Conservation (phyloP, 1,140 invertebrate species). For the Pseudoatta argentina region DNA sequence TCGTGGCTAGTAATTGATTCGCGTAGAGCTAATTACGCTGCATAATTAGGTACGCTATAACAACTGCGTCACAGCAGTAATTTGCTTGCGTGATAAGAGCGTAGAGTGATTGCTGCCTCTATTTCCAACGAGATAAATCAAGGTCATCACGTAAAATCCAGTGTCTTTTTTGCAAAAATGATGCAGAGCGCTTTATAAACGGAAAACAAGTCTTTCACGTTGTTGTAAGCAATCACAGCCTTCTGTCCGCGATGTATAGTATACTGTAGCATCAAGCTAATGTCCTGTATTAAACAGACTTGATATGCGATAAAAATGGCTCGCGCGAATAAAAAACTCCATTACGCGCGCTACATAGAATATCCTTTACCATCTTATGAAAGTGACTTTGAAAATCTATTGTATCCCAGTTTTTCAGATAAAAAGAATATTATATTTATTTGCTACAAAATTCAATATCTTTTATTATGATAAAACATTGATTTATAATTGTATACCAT, state of each 20-base stretch:
- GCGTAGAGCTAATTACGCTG: conserved; percentile 62
- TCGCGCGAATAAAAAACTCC: conserved; percentile 53
- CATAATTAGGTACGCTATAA: conserved; percentile 69
- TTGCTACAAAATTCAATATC: conserved; percentile 1
- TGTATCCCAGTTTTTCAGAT: not conserved
- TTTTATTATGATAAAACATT: not conserved
- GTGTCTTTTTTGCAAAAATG: conserved; percentile 58
- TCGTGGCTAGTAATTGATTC: conserved; percentile 69
- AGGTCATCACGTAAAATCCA: conserved; percentile 61
- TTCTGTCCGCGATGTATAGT: not conserved
- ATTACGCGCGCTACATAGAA: conserved; percentile 33
- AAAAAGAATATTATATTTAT: not conserved
- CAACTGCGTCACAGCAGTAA: conserved; percentile 45
- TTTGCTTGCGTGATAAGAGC: conserved; percentile 71
- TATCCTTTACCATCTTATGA: not conserved
- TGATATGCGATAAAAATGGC: conserved; percentile 58
- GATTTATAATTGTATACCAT: not conserved
- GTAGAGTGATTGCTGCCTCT: conserved; percentile 63
- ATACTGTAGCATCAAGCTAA: conserved; percentile 18
- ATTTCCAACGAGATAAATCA: conserved; percentile 68
- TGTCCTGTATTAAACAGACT: conserved; percentile 64
- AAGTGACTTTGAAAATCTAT: conserved; percentile 13
- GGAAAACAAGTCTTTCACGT: conserved; percentile 21
- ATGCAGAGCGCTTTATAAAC: conserved; percentile 30
- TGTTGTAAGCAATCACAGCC: conserved; percentile 32